phyloP scores from a whole-genome alignment of 2,888 invertebrate species.

The Drosophila quasianomalipes region DNA sequence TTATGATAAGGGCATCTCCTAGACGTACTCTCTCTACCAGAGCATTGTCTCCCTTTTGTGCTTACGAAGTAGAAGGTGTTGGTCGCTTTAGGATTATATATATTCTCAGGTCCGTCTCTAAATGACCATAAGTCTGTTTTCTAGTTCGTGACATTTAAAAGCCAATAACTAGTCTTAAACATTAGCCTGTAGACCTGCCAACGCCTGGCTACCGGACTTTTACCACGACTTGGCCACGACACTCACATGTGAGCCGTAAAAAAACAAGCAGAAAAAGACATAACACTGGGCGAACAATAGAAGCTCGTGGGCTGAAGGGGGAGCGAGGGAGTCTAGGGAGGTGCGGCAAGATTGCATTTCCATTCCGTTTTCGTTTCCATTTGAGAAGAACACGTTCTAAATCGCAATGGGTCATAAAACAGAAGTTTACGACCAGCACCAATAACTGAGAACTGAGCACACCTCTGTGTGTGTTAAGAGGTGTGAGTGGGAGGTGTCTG shows the following conservation, averaged over 20 bases:
- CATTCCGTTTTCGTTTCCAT: conserved; percentile 21
- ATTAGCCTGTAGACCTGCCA: background rate
- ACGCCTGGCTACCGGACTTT: background rate
- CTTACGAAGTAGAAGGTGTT: background rate
- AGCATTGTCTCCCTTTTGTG: background rate
- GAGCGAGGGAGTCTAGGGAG: background rate
- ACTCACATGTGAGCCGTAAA: background rate
- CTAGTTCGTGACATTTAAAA: conserved; percentile 1
- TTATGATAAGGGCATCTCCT: background rate
- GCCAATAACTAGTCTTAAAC: background rate
- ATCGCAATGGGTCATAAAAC: conserved; percentile 52
- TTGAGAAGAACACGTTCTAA: conserved; percentile 51
- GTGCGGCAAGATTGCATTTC: conserved; percentile 42
- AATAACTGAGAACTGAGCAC: conserved; percentile 19
- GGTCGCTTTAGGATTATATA: background rate
- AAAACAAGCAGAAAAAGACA: background rate
- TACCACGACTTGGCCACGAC: background rate
- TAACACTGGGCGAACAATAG: conserved; percentile 25
- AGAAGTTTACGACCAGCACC: conserved; percentile 45
- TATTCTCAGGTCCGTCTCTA: background rate
- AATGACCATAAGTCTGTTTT: background rate
- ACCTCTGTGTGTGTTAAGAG: conserved; percentile 30
- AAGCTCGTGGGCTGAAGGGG: conserved; percentile 21
- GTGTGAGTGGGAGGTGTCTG: background rate
- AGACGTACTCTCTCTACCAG: background rate